These are phyloP conservation scores for Sceloporus tristichus DNA, from an alignment of 2,113 vertebrate species.

Conservation along the genomic window DNA sequence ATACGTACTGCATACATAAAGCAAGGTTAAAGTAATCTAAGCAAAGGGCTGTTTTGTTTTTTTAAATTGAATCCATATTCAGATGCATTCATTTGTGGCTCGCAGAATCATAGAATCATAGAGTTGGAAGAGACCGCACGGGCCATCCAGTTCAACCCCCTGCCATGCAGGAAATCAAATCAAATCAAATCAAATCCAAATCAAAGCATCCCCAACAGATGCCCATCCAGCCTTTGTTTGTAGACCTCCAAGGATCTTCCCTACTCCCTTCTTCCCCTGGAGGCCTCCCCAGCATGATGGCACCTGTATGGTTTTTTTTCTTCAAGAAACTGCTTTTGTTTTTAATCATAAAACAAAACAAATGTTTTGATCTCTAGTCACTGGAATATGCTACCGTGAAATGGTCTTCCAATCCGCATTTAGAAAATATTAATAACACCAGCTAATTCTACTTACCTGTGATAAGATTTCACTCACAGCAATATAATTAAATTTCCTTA, in stretches of 20 bases:
- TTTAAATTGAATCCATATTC: not conserved
- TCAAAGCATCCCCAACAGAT: too few relatives aligned
- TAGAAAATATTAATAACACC: constrained; percentile 34
- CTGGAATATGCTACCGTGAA: constrained; percentile 7
- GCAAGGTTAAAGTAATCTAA: not conserved
- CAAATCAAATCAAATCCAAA: too few relatives aligned
- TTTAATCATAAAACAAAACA: not conserved
- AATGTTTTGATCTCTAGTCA: not conserved
- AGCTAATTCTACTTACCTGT: not conserved
- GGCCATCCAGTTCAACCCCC: too few relatives aligned
- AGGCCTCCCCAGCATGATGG: too few relatives aligned
- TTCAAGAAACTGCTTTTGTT: not conserved
- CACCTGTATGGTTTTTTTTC: too few relatives aligned
- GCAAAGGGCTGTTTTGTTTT: not conserved
- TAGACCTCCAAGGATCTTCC: too few relatives aligned
- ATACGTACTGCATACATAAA: not conserved
- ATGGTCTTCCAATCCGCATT: not conserved
- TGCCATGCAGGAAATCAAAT: too few relatives aligned
- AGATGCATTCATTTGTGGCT: too few relatives aligned
- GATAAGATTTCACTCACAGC: constrained; percentile 19
- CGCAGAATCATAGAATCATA: too few relatives aligned
- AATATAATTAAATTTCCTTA: constrained; percentile 8
- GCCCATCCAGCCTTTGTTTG: too few relatives aligned
- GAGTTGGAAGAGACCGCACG: too few relatives aligned
- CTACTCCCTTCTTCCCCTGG: too few relatives aligned